These are phyloP conservation scores for Heterotilapia buettikoferi DNA, from an alignment of 2,113 vertebrate genomes.

Conservation along the genomic window DNA sequence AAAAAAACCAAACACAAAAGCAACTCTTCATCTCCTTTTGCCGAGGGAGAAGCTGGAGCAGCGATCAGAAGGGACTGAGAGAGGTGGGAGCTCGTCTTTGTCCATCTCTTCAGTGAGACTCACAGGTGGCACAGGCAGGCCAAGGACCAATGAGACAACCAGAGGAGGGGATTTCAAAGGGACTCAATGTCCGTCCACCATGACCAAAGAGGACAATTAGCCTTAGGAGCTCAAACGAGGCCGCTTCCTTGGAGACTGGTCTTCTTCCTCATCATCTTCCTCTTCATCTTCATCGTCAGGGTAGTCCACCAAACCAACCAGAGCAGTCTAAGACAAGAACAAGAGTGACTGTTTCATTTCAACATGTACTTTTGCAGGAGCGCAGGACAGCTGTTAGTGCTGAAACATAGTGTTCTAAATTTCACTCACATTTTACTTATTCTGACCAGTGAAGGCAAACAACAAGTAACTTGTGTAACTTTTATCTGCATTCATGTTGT, in stretches of 20 bases:
- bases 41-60: slow-evolving; percentile 46
- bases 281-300: slow-evolving; percentile 97
- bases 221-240: slow-evolving; percentile 93
- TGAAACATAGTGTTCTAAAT: background rate
- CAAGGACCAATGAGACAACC: slow-evolving; percentile 71
- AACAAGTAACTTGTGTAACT: background rate
- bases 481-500: background rate
- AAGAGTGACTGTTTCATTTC: background rate
- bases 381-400: background rate
- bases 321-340: slow-evolving; percentile 73
- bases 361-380: background rate
- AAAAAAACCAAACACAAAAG: background rate
- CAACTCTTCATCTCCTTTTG: slow-evolving; percentile 25
- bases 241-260: slow-evolving; percentile 90
- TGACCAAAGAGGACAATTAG: slow-evolving; percentile 15
- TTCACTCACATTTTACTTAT: background rate
- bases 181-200: slow-evolving; percentile 12
- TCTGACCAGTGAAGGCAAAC: background rate
- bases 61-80: slow-evolving; percentile 41
- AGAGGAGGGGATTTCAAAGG: slow-evolving; percentile 39
- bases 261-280: slow-evolving; percentile 78
- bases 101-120: slow-evolving; percentile 22
- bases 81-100: slow-evolving; percentile 70
- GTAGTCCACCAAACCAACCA: slow-evolving; percentile 96
- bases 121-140: slow-evolving; percentile 74